Evolutionary conservation across 2,113 vertebrate species (phyloP), one percentile per base, ranked within the genome.

Genomic region (Tenrec ecaudatus): DNA sequence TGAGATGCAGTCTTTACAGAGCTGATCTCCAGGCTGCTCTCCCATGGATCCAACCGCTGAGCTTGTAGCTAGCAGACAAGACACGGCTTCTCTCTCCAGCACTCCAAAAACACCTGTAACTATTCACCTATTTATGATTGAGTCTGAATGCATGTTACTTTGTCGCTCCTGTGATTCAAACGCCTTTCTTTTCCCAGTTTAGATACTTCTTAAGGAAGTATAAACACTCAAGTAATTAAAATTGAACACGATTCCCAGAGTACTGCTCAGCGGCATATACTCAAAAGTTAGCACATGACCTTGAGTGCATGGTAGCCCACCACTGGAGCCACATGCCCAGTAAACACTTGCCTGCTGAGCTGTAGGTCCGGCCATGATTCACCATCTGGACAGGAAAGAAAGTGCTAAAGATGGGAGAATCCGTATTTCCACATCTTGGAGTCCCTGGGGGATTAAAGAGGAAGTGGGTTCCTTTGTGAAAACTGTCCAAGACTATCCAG

Each of bases 401-500:
- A 81, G 53, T 2, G 1, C 31, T 31, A 60, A 94, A 43, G 23
- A 22, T 58, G 12, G n/a, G 25, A 64, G 80, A 92, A 73, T 57
- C 38, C 40, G 73, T n/a, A 87, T 80, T 83, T 81, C 86, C 27
- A 84, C 43, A 43, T 78, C 58, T 95, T 84, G 53, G 0, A 91
- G 16, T 82, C 58, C 82, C 82, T 75, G 40, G 82, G 57, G 27
- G 64, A 64, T 89, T 53, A 79, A 89, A 78, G 33, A 92, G 81
- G 88, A 91, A 94, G n/a, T 92, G 78, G 62, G 31, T 95, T 96
- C 78, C 73, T 90, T 64, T 57, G 66, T 82, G 79, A 91, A 33
- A 64, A 36, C 64, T 91, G 93, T 58, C 86, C 38, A 94, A 88
- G 79, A 92, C 69, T 77, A 88, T 82, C 82, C 88, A 76, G 71